Evolutionary conservation across 2,888 invertebrate genomes (phyloP), one percentile per base, ranked within the genome.

Genomic region (Aphelenchoides bicaudatus): DNA sequence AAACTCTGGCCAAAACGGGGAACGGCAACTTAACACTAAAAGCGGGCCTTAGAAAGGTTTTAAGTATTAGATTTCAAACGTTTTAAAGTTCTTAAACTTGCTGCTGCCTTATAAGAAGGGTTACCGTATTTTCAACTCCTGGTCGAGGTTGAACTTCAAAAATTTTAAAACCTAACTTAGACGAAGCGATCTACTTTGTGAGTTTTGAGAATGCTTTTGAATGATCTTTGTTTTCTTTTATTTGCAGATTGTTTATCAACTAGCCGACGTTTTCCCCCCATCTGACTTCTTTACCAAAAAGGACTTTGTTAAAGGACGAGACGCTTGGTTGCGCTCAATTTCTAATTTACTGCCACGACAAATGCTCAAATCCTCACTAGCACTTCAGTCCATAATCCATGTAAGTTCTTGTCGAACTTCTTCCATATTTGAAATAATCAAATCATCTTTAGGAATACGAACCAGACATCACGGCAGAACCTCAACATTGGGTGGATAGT

Each of bases 171-270:
- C n/a, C n/a, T n/a, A n/a, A n/a, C n/a, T n/a, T 88, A 16, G 91
- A 93, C 79, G 93, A 94, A 80, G 91, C 91, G 39, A 89, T 88
- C 79, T 94, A 89, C 81, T 93, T 91, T 79, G n/a, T n/a, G n/a
- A n/a, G n/a, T n/a, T n/a, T n/a, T n/a, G n/a, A n/a, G n/a, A n/a
- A n/a, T n/a, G n/a, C n/a, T n/a, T n/a, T n/a, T n/a, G n/a, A n/a
- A n/a, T n/a, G n/a, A n/a, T n/a, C n/a, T n/a, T n/a, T n/a, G n/a
- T n/a, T n/a, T n/a, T n/a, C n/a, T n/a, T n/a, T n/a, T n/a, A n/a
- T n/a, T n/a, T n/a, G n/a, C n/a, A n/a, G n/a, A 88, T 93, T 66
- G 86, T 92, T 66, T 94, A 93, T 81, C 90, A 90, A 79, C 83
- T 91, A 16, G 71, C 59, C n/a, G 88, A 89, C 77, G 88, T 91